Evolutionary conservation across 2,888 invertebrate species (phyloP).

Genomic region (Euphydryas editha): DNA sequence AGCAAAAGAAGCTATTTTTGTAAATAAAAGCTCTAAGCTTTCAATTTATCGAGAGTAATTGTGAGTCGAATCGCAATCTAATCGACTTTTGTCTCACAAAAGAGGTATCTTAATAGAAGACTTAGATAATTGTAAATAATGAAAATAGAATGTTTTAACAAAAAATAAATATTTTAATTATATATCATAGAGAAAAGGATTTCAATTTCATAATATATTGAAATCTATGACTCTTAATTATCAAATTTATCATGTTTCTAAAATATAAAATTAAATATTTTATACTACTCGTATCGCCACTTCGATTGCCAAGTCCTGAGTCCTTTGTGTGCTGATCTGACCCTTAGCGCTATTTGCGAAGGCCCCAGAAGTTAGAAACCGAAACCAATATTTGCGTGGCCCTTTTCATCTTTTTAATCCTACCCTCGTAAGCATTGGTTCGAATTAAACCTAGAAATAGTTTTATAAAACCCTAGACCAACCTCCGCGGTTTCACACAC

Average conservation of each 20-base stretch:
- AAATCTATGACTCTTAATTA: background rate
- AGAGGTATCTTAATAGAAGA: constrained; percentile 19
- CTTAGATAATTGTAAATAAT: constrained; percentile 14
- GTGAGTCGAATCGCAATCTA: constrained; percentile 12
- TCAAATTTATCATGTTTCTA: background rate
- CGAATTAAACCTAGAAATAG: constrained; percentile 18
- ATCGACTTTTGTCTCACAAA: constrained; percentile 2
- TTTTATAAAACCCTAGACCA: no score
- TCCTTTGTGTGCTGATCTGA: constrained; percentile 30
- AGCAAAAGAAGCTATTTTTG: background rate
- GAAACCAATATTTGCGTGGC: constrained; percentile 36
- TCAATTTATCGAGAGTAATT: constrained; percentile 20
- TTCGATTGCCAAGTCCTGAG: constrained; percentile 22
- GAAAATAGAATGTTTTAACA: background rate
- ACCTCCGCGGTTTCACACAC: background rate
- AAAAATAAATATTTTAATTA: background rate
- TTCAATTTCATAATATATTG: background rate
- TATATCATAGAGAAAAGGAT: background rate
- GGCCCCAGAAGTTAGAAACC: constrained; percentile 28
- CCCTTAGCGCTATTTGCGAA: constrained; percentile 34
- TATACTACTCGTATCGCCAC: constrained; percentile 13
- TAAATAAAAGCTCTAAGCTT: constrained; percentile 8
- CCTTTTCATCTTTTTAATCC: constrained; percentile 57
- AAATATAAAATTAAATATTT: background rate
- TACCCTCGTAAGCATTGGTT: constrained; percentile 44